These are phyloP conservation scores for Chondrilla cf. caribensis DNA, from an alignment of 37 sponge, comb jelly and placozoan species.

Conservation along the genomic window DNA sequence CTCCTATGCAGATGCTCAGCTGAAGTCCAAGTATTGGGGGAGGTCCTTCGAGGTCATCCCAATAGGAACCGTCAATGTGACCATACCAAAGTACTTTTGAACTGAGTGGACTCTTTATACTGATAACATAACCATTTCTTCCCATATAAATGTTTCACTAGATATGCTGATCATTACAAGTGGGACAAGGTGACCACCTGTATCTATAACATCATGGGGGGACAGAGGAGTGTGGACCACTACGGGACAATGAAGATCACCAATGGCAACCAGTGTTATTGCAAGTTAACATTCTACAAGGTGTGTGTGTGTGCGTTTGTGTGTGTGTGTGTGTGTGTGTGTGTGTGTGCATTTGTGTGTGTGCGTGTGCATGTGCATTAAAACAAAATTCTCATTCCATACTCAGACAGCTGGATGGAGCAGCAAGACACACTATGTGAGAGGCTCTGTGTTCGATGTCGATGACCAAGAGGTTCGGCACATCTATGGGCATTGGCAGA, in stretches of 20 bases:
- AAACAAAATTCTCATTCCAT: neutral
- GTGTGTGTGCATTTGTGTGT: neutral
- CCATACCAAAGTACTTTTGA: slow-evolving; percentile 35
- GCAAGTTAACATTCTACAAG: slow-evolving; percentile 76
- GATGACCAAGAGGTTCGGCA: slow-evolving; percentile 54
- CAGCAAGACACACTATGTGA: slow-evolving; percentile 66
- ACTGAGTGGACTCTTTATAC: neutral
- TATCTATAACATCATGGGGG: slow-evolving; percentile 73
- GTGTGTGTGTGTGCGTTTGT: neutral
- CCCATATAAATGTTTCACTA: slow-evolving; percentile 20
- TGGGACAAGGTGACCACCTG: slow-evolving; percentile 88
- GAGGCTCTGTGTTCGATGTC: slow-evolving; percentile 55
- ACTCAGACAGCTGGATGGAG: slow-evolving; percentile 71
- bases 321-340: neutral
- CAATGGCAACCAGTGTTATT: slow-evolving; percentile 56
- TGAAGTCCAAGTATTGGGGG: slow-evolving; percentile 89
- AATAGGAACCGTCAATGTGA: slow-evolving; percentile 65
- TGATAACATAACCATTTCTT: too few relatives aligned
- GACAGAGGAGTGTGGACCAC: slow-evolving; percentile 81
- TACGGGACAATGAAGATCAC: slow-evolving; percentile 77
- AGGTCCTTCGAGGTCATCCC: slow-evolving; percentile 84
- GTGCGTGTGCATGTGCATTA: neutral
- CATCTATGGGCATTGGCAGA: slow-evolving; percentile 68
- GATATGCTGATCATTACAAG: slow-evolving; percentile 71
- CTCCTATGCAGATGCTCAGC: slow-evolving; percentile 63